phyloP scores from a whole-genome alignment of 2,888 invertebrate genomes.

The Caenorhabditis sp. region DNA sequence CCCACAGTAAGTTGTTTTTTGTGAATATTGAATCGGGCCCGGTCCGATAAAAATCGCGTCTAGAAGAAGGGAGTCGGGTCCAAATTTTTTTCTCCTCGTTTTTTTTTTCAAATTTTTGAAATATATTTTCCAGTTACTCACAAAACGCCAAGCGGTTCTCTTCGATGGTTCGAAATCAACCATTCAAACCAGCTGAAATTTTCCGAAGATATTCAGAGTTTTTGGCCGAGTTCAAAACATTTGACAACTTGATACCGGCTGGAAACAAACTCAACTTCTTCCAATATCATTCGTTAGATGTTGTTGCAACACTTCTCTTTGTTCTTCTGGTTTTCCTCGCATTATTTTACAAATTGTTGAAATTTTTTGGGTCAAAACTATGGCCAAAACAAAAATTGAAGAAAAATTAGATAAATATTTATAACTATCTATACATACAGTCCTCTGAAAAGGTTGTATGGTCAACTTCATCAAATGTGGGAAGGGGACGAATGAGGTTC shows the following conservation, averaged over 20 bases:
- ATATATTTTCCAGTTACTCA: conserved; percentile 32
- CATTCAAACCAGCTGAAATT: conserved; percentile 49
- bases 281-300: conserved; percentile 56
- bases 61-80: no score
- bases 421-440: no score
- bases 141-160: conserved; percentile 42
- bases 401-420: no score
- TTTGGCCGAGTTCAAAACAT: conserved; percentile 53
- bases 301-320: conserved; percentile 36
- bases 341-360: no score
- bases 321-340: conserved; percentile 31
- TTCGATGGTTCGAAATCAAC: conserved; percentile 54
- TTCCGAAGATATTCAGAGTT: conserved; percentile 57
- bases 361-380: no score
- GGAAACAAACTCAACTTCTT: conserved; percentile 52
- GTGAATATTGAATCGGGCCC: no score
- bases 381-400: no score
- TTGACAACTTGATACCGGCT: conserved; percentile 49
- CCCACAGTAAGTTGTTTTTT: conserved; percentile 6
- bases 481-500: no score
- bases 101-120: neutral
- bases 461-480: no score
- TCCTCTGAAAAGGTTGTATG: no score
- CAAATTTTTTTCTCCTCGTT: no score
- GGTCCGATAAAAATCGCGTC: no score